Evolutionary conservation across 2,113 vertebrate genomes (phyloP).

Genomic region (Myiozetetes cayanensis): DNA sequence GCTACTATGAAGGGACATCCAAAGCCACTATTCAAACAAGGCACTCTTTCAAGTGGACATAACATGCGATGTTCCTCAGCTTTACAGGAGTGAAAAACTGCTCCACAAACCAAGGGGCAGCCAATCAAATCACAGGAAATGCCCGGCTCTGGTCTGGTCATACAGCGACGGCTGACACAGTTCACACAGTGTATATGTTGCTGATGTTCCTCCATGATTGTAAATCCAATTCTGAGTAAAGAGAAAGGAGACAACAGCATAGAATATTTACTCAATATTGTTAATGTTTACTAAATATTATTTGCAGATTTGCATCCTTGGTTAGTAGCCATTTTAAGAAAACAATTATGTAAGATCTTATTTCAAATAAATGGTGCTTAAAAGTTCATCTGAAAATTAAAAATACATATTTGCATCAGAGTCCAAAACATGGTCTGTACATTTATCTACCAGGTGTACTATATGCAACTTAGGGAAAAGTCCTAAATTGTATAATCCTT

Average conservation of each 20-base stretch:
- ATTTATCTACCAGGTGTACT: background rate
- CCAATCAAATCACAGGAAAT: conserved; percentile 86
- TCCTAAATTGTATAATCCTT: background rate
- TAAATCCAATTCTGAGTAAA: conserved; percentile 67
- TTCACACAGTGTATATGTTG: conserved; percentile 89
- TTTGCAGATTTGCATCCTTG: background rate
- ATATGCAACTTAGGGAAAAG: background rate
- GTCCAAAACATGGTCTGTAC: background rate
- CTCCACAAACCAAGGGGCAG: conserved; percentile 91
- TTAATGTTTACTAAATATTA: background rate
- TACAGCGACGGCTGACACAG: conserved; percentile 91
- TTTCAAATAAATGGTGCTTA: background rate
- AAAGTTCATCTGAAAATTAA: background rate
- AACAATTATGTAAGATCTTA: background rate
- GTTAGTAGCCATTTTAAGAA: background rate
- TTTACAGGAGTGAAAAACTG: conserved; percentile 94
- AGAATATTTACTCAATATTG: background rate
- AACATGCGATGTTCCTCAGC: conserved; percentile 88
- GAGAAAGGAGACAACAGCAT: conserved; percentile 3
- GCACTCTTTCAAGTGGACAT: conserved; percentile 89
- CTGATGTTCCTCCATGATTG: conserved; percentile 79
- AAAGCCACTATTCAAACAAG: conserved; percentile 90
- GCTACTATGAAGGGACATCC: conserved; percentile 88
- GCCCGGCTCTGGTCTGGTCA: conserved; percentile 82
- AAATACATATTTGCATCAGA: background rate